Percentiles rank a stretch among this genome's conserved stretches.
Conservation (phyloP, 1,140 invertebrate species). For the Halictus rubicundus region DNA sequence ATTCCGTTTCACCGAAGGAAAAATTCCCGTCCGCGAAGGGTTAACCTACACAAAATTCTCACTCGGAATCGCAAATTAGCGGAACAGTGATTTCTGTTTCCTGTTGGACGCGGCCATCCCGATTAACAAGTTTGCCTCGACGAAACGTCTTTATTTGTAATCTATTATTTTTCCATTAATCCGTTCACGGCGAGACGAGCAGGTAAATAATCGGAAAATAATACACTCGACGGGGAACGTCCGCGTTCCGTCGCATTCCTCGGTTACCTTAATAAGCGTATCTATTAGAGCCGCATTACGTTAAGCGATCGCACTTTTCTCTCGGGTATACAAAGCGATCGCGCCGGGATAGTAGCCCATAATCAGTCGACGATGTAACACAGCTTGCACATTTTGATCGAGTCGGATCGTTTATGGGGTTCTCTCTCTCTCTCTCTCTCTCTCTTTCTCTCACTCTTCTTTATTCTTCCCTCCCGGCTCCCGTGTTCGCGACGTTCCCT, state of each 20-base stretch:
- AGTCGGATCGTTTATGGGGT: conserved; percentile 34
- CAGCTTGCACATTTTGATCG: conserved; percentile 61
- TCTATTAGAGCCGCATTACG: neutral
- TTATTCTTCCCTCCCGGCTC: conserved; percentile 13
- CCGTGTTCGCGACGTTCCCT: conserved; percentile 32
- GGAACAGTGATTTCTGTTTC: too few relatives aligned
- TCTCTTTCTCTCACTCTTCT: neutral
- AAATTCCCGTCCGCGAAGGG: too few relatives aligned
- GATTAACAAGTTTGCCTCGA: neutral
- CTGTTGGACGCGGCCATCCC: too few relatives aligned
- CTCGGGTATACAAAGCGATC: conserved; percentile 43
- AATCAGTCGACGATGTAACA: conserved; percentile 24
- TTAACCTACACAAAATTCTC: too few relatives aligned
- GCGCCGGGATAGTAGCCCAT: conserved; percentile 16
- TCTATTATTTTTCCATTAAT: neutral
- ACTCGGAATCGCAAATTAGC: too few relatives aligned
- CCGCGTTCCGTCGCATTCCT: neutral
- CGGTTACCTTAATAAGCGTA: neutral
- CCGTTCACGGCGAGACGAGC: neutral
- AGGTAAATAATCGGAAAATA: neutral
- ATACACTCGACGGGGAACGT: neutral
- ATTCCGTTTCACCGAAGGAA: too few relatives aligned
- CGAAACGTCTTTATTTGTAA: neutral
- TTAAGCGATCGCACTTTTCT: neutral
- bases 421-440: neutral